Base-by-base conservation (phyloP, 2,797 vertebrate species). In the Tokudaia muenninki region DNA sequence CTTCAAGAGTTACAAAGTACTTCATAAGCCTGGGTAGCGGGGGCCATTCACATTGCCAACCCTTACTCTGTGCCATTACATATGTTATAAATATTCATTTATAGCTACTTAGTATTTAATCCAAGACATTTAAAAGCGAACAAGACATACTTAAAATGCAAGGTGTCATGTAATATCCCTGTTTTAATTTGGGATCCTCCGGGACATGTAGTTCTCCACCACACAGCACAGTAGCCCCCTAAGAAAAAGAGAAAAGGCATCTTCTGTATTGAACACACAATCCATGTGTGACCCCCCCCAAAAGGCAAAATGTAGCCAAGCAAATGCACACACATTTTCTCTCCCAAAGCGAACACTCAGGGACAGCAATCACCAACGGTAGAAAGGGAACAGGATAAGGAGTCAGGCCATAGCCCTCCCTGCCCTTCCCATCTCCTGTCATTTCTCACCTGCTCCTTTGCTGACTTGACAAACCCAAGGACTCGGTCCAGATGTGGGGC, bases 201-300 rank as follows among this genome's bases (percentile, higher is more conserved):
- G 99, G 99, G 10, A 98, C 97, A 0, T 99, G 99, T 0, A 97
- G 96, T 6, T 99, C 99, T 92, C 99, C 99, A 63, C 99, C 99
- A 98, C 99, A 99, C 21, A 99, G 98, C 94, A 99, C 99, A 70
- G 94, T 98, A 72, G 99, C 99, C 41, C 99, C 99, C 99, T 99
- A 97, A 10, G 94, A 59, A 19, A 89, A 93, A 95, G 47, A 44
- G 89, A 91, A 94, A 92, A 63, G 61, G 21, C 6, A 13, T 9
- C 11, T 12, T 75, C 81, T 44, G 10, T 65, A 63, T 1, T 65
- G 29, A 65, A 65, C 22, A 41, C n/a, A 37, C 9, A 75, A 44
- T 67, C 67, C 7, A 13, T 3, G 47, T 3, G 5, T 50, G 61
- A 6, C 52, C 52, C 11, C 52, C 24, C 67, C 44, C 29, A 4